Percentiles rank a stretch among this genome's conserved stretches.
Conservation (phyloP, 2,113 vertebrate species). For the Indri indri region DNA sequence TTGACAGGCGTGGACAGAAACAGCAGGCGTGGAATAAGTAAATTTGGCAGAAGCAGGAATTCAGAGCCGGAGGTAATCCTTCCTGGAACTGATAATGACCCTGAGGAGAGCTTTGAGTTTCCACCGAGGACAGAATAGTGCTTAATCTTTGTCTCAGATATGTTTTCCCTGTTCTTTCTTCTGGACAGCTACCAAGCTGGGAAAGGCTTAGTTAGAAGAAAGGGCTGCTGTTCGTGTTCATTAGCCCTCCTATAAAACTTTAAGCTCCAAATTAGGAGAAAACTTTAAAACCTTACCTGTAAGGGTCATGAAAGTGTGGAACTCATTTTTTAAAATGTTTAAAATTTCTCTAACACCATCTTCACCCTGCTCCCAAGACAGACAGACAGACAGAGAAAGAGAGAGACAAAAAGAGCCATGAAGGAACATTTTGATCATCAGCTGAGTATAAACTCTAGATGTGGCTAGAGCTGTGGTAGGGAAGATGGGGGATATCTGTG, state of each 20-base stretch:
- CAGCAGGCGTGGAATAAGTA: fast-evolving
- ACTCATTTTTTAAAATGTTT: constrained; percentile 93
- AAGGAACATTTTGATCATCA: not conserved
- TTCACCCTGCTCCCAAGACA: constrained; percentile 87
- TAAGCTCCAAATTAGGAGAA: not conserved
- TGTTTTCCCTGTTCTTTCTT: not conserved
- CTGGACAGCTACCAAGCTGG: not conserved
- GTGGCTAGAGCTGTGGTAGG: not conserved
- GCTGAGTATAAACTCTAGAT: not conserved
- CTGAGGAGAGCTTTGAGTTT: not conserved
- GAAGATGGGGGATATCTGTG: not conserved
- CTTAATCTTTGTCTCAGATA: not conserved
- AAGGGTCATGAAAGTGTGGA: constrained; percentile 92
- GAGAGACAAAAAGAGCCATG: not conserved
- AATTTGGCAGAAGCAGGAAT: not conserved
- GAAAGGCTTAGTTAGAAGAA: not conserved
- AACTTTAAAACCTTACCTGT: constrained; percentile 85
- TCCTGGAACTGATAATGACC: not conserved
- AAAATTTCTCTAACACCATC: constrained; percentile 91
- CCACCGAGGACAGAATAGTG: not conserved
- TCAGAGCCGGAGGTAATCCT: not conserved
- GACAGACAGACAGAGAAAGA: not conserved
- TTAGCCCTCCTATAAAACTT: not conserved
- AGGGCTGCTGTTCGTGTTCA: fast-evolving
- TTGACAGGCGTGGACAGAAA: not conserved